phyloP scores from a whole-genome alignment of 2,888 invertebrate species.

The Cheilosia impressa region DNA sequence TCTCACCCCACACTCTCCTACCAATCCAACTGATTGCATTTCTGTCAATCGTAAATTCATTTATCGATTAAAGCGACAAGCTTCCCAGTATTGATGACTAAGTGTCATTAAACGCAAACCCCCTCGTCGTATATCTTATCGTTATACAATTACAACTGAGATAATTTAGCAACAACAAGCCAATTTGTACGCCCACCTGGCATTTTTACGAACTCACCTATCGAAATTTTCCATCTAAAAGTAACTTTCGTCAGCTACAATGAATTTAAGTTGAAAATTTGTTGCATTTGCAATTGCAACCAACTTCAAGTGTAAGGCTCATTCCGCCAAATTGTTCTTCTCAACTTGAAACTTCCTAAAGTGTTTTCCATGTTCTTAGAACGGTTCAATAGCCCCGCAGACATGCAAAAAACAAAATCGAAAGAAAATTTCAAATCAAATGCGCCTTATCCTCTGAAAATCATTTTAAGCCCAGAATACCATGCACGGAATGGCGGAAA shows the following conservation, averaged over 20 bases:
- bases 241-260: too few species aligned
- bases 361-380: neutral
- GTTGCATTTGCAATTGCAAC: neutral
- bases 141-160: neutral
- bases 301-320: neutral
- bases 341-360: conserved; percentile 2
- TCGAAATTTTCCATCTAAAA: too few species aligned
- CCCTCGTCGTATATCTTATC: neutral
- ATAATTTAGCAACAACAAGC: neutral
- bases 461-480: neutral
- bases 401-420: neutral
- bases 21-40: neutral
- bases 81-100: neutral
- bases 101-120: neutral
- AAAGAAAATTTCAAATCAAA: conserved; percentile 37
- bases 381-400: conserved; percentile 27
- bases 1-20: too few species aligned
- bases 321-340: neutral
- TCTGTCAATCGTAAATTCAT: neutral
- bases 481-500: conserved; percentile 41
- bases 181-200: neutral
- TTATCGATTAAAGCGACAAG: conserved; percentile 1
- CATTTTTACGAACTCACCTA: too few species aligned
- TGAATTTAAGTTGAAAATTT: too few species aligned
- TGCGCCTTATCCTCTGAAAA: conserved; percentile 2